Conservation (phyloP, 2,797 vertebrate species). For the Lepilemur septentrionalis region DNA sequence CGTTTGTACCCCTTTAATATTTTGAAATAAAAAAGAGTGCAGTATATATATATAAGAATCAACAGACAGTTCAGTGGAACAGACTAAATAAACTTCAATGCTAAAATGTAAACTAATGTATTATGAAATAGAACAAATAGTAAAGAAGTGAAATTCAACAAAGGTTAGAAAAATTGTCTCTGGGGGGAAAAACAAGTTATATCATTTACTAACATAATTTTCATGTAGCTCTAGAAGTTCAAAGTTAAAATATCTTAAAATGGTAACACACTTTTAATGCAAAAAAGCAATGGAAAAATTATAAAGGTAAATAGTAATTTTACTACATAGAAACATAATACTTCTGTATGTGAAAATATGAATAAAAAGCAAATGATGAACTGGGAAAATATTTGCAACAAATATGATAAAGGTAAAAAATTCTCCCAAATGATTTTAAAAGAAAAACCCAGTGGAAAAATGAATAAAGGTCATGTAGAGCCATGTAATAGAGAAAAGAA, state of each 20-base stretch:
- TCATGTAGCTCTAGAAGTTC: background rate
- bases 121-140: background rate
- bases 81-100: background rate
- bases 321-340: background rate
- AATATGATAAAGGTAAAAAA: background rate
- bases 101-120: slow-evolving; percentile 23
- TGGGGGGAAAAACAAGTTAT: background rate
- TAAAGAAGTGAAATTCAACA: background rate
- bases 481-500: background rate
- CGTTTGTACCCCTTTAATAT: too few relatives aligned
- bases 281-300: background rate
- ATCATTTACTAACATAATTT: slow-evolving; percentile 5
- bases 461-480: background rate
- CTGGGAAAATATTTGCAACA: background rate
- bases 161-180: background rate
- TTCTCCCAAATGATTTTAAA: background rate
- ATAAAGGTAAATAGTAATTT: background rate
- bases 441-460: background rate
- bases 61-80: background rate
- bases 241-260: slow-evolving; percentile 21
- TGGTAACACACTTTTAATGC: background rate
- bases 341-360: background rate
- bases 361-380: background rate
- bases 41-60: background rate
- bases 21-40: background rate